These are phyloP conservation scores for Hafferia zeledoni DNA, from an alignment of 2,797 vertebrate species.

Conservation along the genomic window DNA sequence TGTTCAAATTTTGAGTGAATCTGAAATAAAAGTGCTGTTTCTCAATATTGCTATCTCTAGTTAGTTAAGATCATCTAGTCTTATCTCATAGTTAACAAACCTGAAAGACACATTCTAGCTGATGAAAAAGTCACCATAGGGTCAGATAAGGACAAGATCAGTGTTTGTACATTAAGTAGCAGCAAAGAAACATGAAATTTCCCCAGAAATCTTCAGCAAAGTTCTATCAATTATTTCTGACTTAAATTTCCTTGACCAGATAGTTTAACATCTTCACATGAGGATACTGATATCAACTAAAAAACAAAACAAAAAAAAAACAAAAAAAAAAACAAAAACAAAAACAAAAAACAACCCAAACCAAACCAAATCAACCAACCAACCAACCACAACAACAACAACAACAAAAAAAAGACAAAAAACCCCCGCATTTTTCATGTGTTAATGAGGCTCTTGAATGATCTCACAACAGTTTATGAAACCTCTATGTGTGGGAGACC, in stretches of 20 bases:
- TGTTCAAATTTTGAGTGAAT: not conserved
- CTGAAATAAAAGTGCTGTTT: not conserved
- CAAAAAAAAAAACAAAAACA: not conserved
- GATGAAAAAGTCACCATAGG: not conserved
- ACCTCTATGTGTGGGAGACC: not conserved
- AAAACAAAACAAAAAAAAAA: rapidly evolving
- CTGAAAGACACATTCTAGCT: not conserved
- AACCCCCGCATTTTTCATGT: no score
- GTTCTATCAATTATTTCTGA: not conserved
- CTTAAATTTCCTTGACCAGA: not conserved
- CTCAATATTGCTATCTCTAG: not conserved
- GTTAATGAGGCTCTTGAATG: not conserved
- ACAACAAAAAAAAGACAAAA: no score
- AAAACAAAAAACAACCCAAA: not conserved
- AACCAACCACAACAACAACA: not conserved
- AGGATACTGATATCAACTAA: not conserved
- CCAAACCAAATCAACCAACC: no score
- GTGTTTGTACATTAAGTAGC: not conserved
- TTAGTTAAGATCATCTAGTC: not conserved
- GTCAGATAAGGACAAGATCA: not conserved
- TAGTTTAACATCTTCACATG: not conserved
- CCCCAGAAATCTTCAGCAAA: not conserved
- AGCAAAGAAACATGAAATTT: not conserved
- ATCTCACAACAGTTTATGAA: not conserved
- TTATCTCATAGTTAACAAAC: not conserved